Evolutionary conservation across 2,888 invertebrate genomes (phyloP), one percentile per base, ranked within the genome.

Genomic region (Busseola fusca): DNA sequence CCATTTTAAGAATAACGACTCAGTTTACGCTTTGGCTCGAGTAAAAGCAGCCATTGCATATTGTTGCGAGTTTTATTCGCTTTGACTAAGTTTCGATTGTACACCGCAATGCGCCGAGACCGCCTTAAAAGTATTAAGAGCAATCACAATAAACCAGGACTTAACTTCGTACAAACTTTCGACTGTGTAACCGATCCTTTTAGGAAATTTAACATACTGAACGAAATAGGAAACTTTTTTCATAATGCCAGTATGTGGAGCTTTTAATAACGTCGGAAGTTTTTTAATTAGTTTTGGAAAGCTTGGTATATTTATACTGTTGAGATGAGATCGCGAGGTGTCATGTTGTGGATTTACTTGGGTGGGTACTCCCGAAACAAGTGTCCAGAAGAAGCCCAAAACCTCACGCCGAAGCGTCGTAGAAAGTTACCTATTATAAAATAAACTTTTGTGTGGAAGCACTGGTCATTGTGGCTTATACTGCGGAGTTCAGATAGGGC

Each of bases 31-130:
- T 84, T 84, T 69, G 59, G 82, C 54, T 64, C 75, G 66, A 74
- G 66, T 69, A 79, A 87, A 86, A 86, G 86, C 86, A 86, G 66
- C 86, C 80, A 87, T 86, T 89, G 90, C 90, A 89, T 90, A 90
- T 89, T 90, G 90, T 91, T 89, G 86, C 85, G 85, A 91, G 89
- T 91, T 92, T 91, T 89, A 91, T 90, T 89, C 88, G 87, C 80
- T 80, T 79, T 78, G 88, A 87, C 87, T 86, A 92, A 93, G 92
- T 93, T 92, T 87, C 90, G 91, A 91, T 93, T 92, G 90, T 90
- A 85, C 87, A 89, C 91, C 89, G 92, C 93, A 92, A 86, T 92
- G 92, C 92, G 91, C 89, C 83, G 83, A 72, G 83, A 84, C 85
- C 87, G 89, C 76, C 78, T 83, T 72, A 87, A 89, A 90, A 91